Evolutionary conservation across 2,888 invertebrate species (phyloP).

Genomic region (Nomada hirtipes): DNA sequence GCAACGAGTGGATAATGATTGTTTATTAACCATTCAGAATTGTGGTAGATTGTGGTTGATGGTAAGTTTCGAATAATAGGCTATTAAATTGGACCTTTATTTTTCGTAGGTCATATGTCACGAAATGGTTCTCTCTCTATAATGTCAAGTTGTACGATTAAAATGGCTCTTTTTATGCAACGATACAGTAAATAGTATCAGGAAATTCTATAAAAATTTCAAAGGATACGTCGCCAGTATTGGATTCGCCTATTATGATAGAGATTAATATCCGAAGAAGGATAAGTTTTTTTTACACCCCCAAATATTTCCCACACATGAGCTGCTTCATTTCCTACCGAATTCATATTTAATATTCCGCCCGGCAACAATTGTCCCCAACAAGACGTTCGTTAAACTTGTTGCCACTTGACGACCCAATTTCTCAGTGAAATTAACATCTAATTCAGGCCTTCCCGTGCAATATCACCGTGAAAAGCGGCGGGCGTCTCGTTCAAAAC

Average conservation of each 20-base stretch:
- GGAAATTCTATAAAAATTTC: no score
- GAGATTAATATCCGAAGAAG: no score
- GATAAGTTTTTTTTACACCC: no score
- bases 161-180: no score
- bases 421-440: constrained; percentile 14
- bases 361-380: not conserved
- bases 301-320: no score
- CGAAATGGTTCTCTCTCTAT: no score
- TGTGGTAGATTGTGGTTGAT: not conserved
- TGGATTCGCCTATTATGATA: no score
- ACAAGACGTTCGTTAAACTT: not conserved
- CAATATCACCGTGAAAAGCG: not conserved
- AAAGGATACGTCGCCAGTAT: no score
- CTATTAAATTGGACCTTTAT: not conserved
- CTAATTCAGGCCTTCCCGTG: constrained; percentile 8
- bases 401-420: not conserved
- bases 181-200: no score
- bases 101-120: not conserved
- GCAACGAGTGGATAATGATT: not conserved
- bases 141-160: no score
- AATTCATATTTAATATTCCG: not conserved
- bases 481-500: not conserved
- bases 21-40: constrained; percentile 3
- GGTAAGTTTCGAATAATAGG: not conserved
- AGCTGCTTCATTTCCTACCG: not conserved